Conservation (phyloP, 2,113 vertebrate species). For the Saimiri boliviensis region DNA sequence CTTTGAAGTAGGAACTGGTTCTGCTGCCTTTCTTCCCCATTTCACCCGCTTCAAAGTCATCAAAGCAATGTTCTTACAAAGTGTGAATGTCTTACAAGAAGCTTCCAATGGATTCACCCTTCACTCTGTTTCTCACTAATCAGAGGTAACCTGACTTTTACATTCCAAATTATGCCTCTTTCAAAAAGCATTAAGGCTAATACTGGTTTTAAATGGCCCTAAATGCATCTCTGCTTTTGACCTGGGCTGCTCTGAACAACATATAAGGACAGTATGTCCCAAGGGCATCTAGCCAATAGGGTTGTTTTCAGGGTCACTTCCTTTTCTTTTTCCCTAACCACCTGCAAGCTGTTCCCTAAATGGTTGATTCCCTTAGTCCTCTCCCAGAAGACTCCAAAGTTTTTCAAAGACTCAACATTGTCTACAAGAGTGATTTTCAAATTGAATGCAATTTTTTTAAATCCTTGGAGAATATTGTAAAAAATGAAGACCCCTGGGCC, state of each 20-base stretch:
- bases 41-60: constrained; percentile 59
- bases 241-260: not conserved
- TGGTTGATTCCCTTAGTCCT: not conserved
- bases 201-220: constrained; percentile 67
- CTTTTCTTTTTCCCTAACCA: not conserved
- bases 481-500: not conserved
- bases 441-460: not conserved
- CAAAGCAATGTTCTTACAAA: constrained; percentile 69
- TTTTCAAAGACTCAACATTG: not conserved
- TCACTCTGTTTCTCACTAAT: constrained; percentile 69
- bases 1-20: constrained; percentile 79
- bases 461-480: not conserved
- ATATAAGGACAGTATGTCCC: constrained; percentile 23
- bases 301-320: constrained; percentile 32
- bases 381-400: not conserved
- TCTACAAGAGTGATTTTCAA: constrained; percentile 16
- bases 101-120: constrained; percentile 70
- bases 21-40: constrained; percentile 54
- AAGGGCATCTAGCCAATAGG: not conserved
- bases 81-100: constrained; percentile 71
- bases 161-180: constrained; percentile 69
- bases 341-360: constrained; percentile 11
- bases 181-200: constrained; percentile 67
- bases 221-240: constrained; percentile 55
- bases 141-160: constrained; percentile 74